Evolutionary conservation across 2,888 invertebrate genomes (phyloP).

Genomic region (Temnothorax ravouxi): DNA sequence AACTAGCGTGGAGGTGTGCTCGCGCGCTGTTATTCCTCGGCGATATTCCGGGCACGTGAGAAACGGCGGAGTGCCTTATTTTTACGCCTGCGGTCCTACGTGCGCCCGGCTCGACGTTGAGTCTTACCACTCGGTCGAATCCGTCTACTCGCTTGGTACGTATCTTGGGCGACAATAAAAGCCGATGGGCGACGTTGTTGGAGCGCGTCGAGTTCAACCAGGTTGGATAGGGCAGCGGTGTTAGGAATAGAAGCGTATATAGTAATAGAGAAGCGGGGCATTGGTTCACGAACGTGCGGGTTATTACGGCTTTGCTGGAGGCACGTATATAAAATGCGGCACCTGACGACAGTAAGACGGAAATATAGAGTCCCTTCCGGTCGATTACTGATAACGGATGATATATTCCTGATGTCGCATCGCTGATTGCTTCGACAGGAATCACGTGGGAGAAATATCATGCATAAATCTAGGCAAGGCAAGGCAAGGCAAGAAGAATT

Average conservation of each 20-base stretch:
- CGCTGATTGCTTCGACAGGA: conserved; percentile 43
- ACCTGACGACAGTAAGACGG: conserved; percentile 24
- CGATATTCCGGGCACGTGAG: conserved; percentile 64
- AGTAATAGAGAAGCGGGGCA: background rate
- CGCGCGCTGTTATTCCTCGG: conserved; percentile 32
- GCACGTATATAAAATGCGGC: conserved; percentile 27
- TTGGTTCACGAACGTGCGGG: conserved; percentile 6
- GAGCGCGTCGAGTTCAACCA: background rate
- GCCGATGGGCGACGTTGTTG: conserved; percentile 42
- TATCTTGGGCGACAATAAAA: conserved; percentile 59
- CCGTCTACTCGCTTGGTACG: conserved; percentile 28
- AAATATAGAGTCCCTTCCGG: conserved; percentile 15
- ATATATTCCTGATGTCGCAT: conserved; percentile 5
- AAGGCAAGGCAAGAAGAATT: conserved; percentile 19
- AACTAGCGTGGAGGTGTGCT: conserved; percentile 5
- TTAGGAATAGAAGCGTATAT: background rate
- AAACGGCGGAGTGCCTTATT: conserved; percentile 55
- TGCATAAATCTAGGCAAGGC: conserved; percentile 36
- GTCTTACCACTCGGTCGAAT: conserved; percentile 62
- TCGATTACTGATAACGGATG: conserved; percentile 33
- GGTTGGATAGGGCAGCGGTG: background rate
- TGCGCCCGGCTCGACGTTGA: conserved; percentile 59
- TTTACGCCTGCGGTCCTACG: conserved; percentile 61
- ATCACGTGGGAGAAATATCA: conserved; percentile 35
- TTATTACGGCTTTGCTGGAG: conserved; percentile 16